Evolutionary conservation across 2,888 invertebrate species (phyloP).

Genomic region (Orchesellides sinensis): DNA sequence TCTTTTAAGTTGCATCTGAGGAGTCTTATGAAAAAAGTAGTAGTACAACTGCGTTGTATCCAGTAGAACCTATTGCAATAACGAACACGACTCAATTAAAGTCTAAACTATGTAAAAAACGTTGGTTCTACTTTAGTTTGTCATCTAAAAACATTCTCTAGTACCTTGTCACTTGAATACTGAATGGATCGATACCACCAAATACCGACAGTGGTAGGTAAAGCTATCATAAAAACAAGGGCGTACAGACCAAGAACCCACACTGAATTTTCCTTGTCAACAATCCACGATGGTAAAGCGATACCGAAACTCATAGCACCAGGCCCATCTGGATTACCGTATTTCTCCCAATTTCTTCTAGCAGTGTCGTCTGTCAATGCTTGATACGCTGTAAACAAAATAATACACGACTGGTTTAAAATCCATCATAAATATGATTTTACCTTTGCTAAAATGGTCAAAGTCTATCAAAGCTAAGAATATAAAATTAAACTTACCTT

Average conservation of each 20-base stretch:
- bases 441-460: no score
- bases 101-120: not conserved
- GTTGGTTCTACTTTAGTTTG: not conserved
- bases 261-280: slow-evolving; percentile 98
- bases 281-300: slow-evolving; percentile 99
- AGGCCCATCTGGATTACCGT: slow-evolving; percentile 99
- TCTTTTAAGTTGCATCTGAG: slow-evolving; percentile 95
- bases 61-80: slow-evolving; percentile 83
- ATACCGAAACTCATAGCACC: slow-evolving; percentile 99
- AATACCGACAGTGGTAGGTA: slow-evolving; percentile 93
- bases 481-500: slow-evolving; percentile 81
- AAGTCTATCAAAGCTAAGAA: not conserved
- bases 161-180: slow-evolving; percentile 94
- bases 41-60: slow-evolving; percentile 98
- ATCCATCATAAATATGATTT: no score
- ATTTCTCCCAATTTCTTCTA: slow-evolving; percentile 98
- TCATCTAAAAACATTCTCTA: not conserved
- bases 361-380: slow-evolving; percentile 99
- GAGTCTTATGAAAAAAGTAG: slow-evolving; percentile 96
- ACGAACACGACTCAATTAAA: slow-evolving; percentile 5
- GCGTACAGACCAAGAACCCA: slow-evolving; percentile 97
- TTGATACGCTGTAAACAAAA: slow-evolving; percentile 80
- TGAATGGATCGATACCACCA: slow-evolving; percentile 99
- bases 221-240: slow-evolving; percentile 97
- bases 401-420: no score